Conservation (phyloP, 2,797 vertebrate species). For the Dendrocincla fuliginosa region DNA sequence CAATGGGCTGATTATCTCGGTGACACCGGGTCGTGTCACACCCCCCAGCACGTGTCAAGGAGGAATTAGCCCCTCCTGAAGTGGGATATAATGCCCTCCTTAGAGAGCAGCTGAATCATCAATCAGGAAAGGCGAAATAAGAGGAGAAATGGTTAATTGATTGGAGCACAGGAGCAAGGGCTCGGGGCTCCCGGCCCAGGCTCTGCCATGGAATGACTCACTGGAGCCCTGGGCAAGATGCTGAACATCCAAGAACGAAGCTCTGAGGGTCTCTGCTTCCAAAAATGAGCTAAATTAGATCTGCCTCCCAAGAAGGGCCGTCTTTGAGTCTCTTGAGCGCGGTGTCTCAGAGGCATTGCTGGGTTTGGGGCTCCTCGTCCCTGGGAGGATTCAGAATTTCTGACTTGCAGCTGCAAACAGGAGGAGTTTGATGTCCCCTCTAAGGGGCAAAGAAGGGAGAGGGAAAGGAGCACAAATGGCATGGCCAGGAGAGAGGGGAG, state of each 20-base stretch:
- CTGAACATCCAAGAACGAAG: background rate
- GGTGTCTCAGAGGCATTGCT: accelerated
- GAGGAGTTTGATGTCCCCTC: background rate
- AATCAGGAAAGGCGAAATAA: background rate
- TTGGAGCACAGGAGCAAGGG: background rate
- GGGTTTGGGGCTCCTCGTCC: accelerated
- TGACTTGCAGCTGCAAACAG: background rate
- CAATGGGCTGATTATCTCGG: conserved; percentile 35
- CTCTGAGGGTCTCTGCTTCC: background rate
- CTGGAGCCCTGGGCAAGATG: background rate
- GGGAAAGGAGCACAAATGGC: background rate
- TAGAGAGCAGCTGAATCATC: background rate
- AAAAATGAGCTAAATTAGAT: background rate
- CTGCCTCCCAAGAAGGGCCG: background rate
- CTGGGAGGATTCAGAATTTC: background rate
- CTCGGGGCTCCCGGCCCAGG: background rate
- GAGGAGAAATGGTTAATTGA: background rate
- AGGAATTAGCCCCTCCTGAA: background rate
- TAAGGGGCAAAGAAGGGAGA: background rate
- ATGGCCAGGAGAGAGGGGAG: accelerated
- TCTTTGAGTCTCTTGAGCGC: background rate
- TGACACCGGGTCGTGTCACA: background rate
- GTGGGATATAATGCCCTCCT: background rate
- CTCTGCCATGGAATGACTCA: background rate
- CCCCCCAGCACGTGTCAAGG: background rate